phyloP scores from a whole-genome alignment of 2,113 vertebrate species.

The Apteryx owenii region DNA sequence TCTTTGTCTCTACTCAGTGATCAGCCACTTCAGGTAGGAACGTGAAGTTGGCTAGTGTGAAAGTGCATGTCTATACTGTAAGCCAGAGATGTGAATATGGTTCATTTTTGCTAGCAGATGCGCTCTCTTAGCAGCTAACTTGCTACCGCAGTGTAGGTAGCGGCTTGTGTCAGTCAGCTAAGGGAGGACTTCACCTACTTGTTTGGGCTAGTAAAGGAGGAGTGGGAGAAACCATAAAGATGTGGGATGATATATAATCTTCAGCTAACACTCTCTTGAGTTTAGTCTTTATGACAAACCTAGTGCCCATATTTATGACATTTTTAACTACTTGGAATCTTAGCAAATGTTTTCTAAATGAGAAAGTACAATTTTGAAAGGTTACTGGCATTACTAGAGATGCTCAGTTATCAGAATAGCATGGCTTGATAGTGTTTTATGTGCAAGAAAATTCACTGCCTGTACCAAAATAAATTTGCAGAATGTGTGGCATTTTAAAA shows the following conservation, averaged over 20 bases:
- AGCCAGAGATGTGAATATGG: neutral
- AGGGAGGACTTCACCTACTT: neutral
- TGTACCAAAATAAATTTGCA: neutral
- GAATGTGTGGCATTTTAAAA: constrained; percentile 13
- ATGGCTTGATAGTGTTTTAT: neutral
- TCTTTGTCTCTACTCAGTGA: neutral
- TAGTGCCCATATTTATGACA: neutral
- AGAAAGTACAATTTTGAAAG: neutral
- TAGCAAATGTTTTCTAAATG: neutral
- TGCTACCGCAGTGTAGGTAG: neutral
- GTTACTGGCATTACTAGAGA: neutral
- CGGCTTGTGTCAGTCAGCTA: neutral
- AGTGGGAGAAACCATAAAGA: neutral
- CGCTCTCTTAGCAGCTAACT: neutral
- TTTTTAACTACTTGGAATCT: neutral
- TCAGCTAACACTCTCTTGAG: neutral
- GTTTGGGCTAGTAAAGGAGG: neutral
- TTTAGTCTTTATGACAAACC: neutral
- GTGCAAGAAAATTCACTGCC: neutral
- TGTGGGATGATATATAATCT: neutral
- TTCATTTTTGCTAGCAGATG: neutral
- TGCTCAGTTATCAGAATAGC: neutral
- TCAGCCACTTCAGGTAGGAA: neutral
- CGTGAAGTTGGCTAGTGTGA: neutral
- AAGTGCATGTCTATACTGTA: neutral